A percentile compares a stretch with the other conserved stretches of the same genome.
Evolutionary conservation across 2,113 vertebrate species (phyloP).

Genomic region (Chaetura pelagica): DNA sequence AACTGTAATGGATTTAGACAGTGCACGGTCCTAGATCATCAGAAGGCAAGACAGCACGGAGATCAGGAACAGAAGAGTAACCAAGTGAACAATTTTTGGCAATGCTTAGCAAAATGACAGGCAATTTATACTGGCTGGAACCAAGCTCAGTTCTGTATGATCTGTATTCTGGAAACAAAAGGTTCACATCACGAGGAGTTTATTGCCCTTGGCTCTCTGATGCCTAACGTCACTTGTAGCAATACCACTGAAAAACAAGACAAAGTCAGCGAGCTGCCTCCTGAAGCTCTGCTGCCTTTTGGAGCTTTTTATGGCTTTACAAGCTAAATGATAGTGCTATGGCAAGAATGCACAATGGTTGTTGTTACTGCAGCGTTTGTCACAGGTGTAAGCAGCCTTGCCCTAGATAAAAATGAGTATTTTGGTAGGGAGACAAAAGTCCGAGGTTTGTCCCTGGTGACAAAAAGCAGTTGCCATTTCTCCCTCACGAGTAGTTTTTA

Average conservation of each 20-base stretch:
- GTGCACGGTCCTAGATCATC: not conserved
- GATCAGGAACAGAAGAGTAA: not conserved
- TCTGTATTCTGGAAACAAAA: constrained; percentile 38
- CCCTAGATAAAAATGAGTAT: not conserved
- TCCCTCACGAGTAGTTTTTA: not conserved
- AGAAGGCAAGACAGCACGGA: not conserved
- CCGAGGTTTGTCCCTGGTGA: not conserved
- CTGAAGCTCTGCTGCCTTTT: not conserved
- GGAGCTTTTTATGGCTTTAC: not conserved
- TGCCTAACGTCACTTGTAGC: not conserved
- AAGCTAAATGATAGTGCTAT: not conserved
- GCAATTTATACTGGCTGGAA: constrained; percentile 6
- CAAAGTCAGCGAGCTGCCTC: not conserved
- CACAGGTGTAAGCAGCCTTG: not conserved
- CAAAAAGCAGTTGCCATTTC: not conserved
- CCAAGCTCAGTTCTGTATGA: not conserved
- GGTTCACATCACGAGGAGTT: not conserved
- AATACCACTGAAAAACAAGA: not conserved
- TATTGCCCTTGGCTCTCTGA: constrained; percentile 16
- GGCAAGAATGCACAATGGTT: not conserved
- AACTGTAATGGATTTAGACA: not conserved
- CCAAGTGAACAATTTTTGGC: not conserved
- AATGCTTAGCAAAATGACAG: constrained; percentile 39
- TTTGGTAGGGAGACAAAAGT: not conserved
- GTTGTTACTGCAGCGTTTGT: not conserved